phyloP scores from a whole-genome alignment of 2,113 vertebrate genomes.

The Dascyllus trimaculatus region DNA sequence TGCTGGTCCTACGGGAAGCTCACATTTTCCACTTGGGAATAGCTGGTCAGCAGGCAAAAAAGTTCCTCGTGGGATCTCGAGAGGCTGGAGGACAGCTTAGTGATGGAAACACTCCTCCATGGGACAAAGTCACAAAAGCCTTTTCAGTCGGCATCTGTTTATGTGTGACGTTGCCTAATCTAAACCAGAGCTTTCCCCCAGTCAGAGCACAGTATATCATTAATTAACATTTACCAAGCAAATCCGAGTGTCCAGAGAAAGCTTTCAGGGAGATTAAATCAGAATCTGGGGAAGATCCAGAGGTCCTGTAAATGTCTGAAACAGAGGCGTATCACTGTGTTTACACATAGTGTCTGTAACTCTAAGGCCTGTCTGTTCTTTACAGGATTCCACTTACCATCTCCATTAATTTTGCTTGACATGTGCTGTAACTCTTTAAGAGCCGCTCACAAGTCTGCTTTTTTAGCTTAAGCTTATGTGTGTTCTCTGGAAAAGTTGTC shows the following conservation, averaged over 20 bases:
- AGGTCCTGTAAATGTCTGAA: conserved; percentile 63
- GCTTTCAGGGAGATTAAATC: conserved; percentile 48
- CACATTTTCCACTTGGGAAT: conserved; percentile 80
- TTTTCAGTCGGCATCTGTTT: conserved; percentile 64
- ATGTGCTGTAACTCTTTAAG: neutral
- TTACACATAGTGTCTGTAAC: conserved; percentile 52
- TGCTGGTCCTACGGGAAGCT: conserved; percentile 73
- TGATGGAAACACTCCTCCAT: conserved; percentile 36
- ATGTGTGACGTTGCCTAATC: conserved; percentile 44
- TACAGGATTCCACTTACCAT: conserved; percentile 11
- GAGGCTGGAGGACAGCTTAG: conserved; percentile 41
- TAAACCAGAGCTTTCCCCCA: conserved; percentile 55
- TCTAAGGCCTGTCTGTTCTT: conserved; percentile 34
- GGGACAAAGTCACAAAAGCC: conserved; percentile 24
- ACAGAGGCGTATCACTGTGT: conserved; percentile 45
- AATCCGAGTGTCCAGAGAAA: conserved; percentile 28
- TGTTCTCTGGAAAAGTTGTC: conserved; percentile 2
- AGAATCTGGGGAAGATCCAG: conserved; percentile 62
- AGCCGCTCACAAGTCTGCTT: neutral
- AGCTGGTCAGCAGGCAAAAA: conserved; percentile 55
- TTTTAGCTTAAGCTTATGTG: conserved; percentile 10
- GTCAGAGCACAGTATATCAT: conserved; percentile 37
- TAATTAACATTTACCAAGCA: conserved; percentile 51
- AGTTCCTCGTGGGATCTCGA: conserved; percentile 36
- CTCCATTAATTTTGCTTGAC: conserved; percentile 6